Conservation (phyloP, 2,888 invertebrate genomes). For the Salticus scenicus region DNA sequence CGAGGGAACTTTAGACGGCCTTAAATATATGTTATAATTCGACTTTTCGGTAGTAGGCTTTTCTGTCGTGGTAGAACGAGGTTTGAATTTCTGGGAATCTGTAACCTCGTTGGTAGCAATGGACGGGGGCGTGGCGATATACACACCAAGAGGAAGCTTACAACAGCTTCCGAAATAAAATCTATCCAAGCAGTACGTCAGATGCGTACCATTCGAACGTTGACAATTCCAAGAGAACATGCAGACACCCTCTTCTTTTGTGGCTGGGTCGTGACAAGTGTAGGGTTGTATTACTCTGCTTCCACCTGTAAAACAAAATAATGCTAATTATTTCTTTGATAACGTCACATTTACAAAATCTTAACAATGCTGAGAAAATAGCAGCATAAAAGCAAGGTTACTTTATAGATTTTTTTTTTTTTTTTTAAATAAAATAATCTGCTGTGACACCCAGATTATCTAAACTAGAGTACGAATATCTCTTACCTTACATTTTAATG, state of each 20-base stretch:
- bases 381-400: too few species aligned
- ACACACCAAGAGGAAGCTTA: slow-evolving; percentile 78
- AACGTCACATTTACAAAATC: too few species aligned
- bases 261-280: slow-evolving; percentile 84
- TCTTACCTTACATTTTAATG: too few species aligned
- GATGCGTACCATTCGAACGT: slow-evolving; percentile 91
- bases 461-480: too few species aligned
- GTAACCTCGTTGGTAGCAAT: slow-evolving; percentile 47
- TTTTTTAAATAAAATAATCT: too few species aligned
- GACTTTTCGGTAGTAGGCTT: not conserved
- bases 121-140: slow-evolving; percentile 32
- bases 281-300: slow-evolving; percentile 83
- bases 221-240: slow-evolving; percentile 96
- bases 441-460: too few species aligned
- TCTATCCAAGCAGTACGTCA: slow-evolving; percentile 93
- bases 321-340: too few species aligned
- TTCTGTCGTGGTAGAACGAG: slow-evolving; percentile 14
- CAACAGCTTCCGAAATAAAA: slow-evolving; percentile 96
- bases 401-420: too few species aligned
- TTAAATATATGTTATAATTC: not conserved
- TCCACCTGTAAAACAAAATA: slow-evolving; percentile 34
- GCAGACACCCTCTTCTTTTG: slow-evolving; percentile 85
- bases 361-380: too few species aligned
- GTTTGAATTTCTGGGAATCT: slow-evolving; percentile 14
- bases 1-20: not conserved